Evolutionary conservation across 2,888 invertebrate species (phyloP), one percentile per base, ranked within the genome.

Genomic region (Labia minor): DNA sequence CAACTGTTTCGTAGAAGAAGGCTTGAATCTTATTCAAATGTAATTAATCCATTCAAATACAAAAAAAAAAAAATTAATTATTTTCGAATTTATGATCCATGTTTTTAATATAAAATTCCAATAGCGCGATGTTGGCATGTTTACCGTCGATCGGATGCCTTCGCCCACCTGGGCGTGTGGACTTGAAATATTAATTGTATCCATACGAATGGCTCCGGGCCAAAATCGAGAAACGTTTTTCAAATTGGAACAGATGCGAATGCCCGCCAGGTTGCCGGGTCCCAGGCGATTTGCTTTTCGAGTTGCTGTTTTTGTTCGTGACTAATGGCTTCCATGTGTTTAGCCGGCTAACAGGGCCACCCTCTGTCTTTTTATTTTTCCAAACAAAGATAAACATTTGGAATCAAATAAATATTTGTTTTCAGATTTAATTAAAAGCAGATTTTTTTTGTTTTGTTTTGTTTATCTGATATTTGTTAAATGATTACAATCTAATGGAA

Each of bases 231-330:
- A 14, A 49, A 49, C 49, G 49, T 49, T 49, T 49, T 49, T 49
- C 49, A 49, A 49, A 49, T 49, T 49, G 49, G 49, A 49, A 49
- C 49, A 49, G 49, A 49, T 49, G 49, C 49, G 49, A 49, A 49
- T 49, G n/a, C 49, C 49, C 8, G n/a, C 49, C 49, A 49, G 49
- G 49, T 49, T 49, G 49, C 49, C 16, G 49, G 2, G 14, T n/a
- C 14, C 14, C n/a, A 16, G 49, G 49, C n/a, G 16, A n/a, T 11
- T 11, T 11, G 49, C 49, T 49, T 49, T 49, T 49, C n/a, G 49
- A 11, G n/a, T 49, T 49, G 49, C 49, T 49, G 33, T 33, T 33
- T 33, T 33, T 11, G 3, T 49, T 49, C 14, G 49, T 49, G 49
- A 49, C 49, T 49, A 49, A 49, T 49, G 49, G 49, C 16, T 16